These are phyloP conservation scores for Malacosoma neustria DNA, from an alignment of 2,888 invertebrate species.

Conservation along the genomic window DNA sequence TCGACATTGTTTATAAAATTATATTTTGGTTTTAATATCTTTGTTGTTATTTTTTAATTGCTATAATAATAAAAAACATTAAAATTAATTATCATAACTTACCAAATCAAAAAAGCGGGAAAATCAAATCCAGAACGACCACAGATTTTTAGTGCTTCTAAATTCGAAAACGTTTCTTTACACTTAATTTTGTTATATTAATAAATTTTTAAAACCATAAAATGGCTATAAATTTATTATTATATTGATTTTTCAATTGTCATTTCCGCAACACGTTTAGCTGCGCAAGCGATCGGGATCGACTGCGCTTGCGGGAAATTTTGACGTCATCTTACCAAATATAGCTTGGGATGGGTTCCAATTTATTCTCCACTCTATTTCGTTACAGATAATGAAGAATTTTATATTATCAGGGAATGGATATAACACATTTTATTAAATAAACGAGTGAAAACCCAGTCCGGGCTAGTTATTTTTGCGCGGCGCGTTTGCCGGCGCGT, in stretches of 20 bases:
- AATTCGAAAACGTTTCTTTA: not conserved
- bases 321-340: slow-evolving; percentile 60
- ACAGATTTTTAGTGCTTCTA: not conserved
- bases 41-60: too few species aligned
- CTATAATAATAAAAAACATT: too few species aligned
- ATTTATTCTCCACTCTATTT: slow-evolving; percentile 23
- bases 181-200: not conserved
- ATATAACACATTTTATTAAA: slow-evolving; percentile 23
- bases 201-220: slow-evolving; percentile 23
- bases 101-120: not conserved
- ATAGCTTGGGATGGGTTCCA: slow-evolving; percentile 35
- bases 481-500: slow-evolving; percentile 53
- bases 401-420: slow-evolving; percentile 13
- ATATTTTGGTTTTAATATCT: too few species aligned
- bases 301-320: slow-evolving; percentile 50
- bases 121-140: not conserved
- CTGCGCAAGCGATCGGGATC: slow-evolving; percentile 31
- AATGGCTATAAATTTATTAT: slow-evolving; percentile 13
- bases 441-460: slow-evolving; percentile 41
- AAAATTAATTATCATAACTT: too few species aligned
- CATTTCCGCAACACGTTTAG: not conserved
- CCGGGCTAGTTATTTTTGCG: slow-evolving; percentile 65
- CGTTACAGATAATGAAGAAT: slow-evolving; percentile 16
- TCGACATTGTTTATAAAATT: too few species aligned
- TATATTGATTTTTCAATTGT: slow-evolving; percentile 1